Base-by-base conservation (phyloP, 1,140 invertebrate species). In the Ceratina calcarata region DNA sequence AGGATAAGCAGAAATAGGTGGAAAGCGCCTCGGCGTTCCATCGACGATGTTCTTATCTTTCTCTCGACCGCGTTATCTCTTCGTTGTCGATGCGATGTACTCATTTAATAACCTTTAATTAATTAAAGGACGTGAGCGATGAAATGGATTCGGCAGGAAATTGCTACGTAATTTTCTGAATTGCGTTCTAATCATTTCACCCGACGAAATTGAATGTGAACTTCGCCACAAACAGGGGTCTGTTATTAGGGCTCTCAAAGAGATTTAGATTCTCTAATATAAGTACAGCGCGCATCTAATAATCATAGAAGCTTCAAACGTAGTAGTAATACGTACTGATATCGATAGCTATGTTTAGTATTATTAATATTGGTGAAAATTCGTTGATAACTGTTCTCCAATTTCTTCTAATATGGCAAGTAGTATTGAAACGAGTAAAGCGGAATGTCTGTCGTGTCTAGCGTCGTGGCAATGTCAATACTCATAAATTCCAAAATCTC, bases 51-150 rank as follows among this genome's bases (percentile, higher is more conserved):
- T 66, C 71, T n/a, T 62, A 60, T 53, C 71, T 16, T 37, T 24
- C 20, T 27, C 37, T 2, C 12, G 16, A 27, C 55, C 51, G 64
- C 68, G 62, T 51, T 45, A 45, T 45, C 37, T 45, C 37, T 10
- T 65, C 68, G 18, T 66, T 82, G 64, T 79, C 66, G 69, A 79
- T 68, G 60, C 65, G 37, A 8, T 13, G 76, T 73, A 22, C 3
- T 60, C 68, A 10, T 72, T 78, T 64, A 60, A 64, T 78, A 55
- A 78, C 72, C n/a, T 78, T 53, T 57, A 78, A 78, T 78, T 78
- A 78, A 78, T 78, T 78, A 72, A 72, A 72, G 68, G 76, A 64
- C 20, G 22, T 68, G 20, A 57, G 18, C 60, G 76, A 78, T 72
- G 76, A 78, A 72, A 78, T 64, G 76, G 68, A 72, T 72, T 72